phyloP scores from a whole-genome alignment of 2,888 invertebrate species.

The Agriopis leucophaearia region DNA sequence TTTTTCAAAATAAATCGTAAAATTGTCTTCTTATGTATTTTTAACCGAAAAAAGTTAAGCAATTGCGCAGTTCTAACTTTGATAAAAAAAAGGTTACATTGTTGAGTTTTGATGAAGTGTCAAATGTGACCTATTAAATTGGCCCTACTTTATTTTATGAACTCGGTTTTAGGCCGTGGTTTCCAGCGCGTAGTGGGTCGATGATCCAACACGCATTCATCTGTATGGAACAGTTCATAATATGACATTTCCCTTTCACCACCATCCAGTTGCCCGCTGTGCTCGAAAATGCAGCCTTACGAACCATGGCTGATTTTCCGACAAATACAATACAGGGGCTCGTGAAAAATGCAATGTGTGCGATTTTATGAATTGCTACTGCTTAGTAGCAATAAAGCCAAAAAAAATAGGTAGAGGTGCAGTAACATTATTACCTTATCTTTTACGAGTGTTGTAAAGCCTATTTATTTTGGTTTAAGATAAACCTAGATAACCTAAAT shows the following conservation, averaged over 20 bases:
- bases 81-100: too few species aligned
- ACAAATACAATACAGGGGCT: background rate
- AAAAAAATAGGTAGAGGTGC: background rate
- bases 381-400: background rate
- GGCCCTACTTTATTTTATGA: too few species aligned
- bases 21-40: too few species aligned
- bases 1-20: too few species aligned
- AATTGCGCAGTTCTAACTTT: too few species aligned
- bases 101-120: too few species aligned
- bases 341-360: background rate
- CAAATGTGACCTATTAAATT: too few species aligned
- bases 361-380: background rate
- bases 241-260: too few species aligned
- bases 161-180: too few species aligned
- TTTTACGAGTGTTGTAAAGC: background rate
- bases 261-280: too few species aligned
- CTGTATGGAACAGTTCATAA: too few species aligned
- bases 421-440: background rate
- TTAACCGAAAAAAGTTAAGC: too few species aligned
- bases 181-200: background rate
- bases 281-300: background rate
- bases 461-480: background rate
- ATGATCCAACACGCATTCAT: background rate
- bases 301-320: background rate
- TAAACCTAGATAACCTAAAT: slow-evolving; percentile 2